A percentile compares a stretch with the other conserved stretches of the same genome.
phyloP scores from a whole-genome alignment of 1,140 invertebrate genomes.

The Camponotus floridanus region DNA sequence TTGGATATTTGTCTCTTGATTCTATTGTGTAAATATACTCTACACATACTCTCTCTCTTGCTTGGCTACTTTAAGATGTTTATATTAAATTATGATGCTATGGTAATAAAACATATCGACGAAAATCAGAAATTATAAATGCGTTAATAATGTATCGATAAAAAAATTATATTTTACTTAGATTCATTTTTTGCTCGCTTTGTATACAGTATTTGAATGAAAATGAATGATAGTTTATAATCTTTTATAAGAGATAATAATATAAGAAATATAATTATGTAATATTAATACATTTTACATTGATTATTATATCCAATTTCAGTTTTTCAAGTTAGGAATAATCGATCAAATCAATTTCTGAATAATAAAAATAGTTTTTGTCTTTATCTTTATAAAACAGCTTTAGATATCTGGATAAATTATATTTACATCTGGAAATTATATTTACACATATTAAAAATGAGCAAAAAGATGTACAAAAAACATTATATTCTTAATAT shows the following conservation, averaged over 20 bases:
- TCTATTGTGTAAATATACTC: background rate
- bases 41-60: background rate
- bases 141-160: background rate
- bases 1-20: background rate
- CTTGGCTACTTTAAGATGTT: background rate
- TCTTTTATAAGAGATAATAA: background rate
- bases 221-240: background rate
- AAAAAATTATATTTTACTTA: constrained; percentile 6
- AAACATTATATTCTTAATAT: no score
- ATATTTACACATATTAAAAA: no score
- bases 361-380: no score
- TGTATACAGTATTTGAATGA: background rate
- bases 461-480: no score
- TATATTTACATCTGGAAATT: no score
- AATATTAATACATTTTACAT: no score
- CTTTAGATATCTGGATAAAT: no score
- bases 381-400: no score
- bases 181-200: background rate
- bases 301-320: no score
- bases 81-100: background rate
- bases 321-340: no score
- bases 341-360: no score
- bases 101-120: background rate
- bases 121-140: background rate
- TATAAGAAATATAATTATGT: background rate